Conservation (phyloP, 2,888 invertebrate species). For the Acanthococcus lagerstroemiae region DNA sequence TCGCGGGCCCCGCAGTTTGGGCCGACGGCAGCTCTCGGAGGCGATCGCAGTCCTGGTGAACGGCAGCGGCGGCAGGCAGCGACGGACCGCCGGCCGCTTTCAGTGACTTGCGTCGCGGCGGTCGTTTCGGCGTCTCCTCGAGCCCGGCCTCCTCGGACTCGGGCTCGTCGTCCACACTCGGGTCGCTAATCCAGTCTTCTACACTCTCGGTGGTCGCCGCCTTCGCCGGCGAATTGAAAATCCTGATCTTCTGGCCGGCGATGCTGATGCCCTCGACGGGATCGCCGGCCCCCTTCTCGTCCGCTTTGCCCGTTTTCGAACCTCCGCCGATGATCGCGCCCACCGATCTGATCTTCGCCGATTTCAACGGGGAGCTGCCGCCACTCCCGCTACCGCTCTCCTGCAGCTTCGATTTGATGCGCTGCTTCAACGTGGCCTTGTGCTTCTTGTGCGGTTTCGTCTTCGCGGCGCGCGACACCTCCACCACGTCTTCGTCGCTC, state of each 20-base stretch:
- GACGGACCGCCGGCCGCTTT: conserved; percentile 46
- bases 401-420: conserved; percentile 44
- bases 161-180: conserved; percentile 36
- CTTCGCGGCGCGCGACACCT: conserved; percentile 39
- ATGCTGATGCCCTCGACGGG: conserved; percentile 46
- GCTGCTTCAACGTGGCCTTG: conserved; percentile 47
- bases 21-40: not conserved
- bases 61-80: conserved; percentile 40
- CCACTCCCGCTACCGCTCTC: conserved; percentile 44
- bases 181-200: conserved; percentile 35
- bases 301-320: conserved; percentile 42
- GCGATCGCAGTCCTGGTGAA: not conserved
- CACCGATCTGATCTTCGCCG: conserved; percentile 39
- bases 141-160: conserved; percentile 37
- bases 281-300: not conserved
- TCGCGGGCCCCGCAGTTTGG: not conserved
- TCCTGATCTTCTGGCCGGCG: conserved; percentile 57
- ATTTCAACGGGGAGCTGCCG: conserved; percentile 48
- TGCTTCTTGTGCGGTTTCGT: conserved; percentile 44
- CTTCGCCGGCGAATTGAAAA: conserved; percentile 44
- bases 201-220: conserved; percentile 11
- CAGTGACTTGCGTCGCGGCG: conserved; percentile 53
- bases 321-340: conserved; percentile 44
- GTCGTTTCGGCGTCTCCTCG: conserved; percentile 45
- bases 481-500: conserved; percentile 40